phyloP scores from a whole-genome alignment of 2,797 vertebrate species.

The Dryobates pubescens region DNA sequence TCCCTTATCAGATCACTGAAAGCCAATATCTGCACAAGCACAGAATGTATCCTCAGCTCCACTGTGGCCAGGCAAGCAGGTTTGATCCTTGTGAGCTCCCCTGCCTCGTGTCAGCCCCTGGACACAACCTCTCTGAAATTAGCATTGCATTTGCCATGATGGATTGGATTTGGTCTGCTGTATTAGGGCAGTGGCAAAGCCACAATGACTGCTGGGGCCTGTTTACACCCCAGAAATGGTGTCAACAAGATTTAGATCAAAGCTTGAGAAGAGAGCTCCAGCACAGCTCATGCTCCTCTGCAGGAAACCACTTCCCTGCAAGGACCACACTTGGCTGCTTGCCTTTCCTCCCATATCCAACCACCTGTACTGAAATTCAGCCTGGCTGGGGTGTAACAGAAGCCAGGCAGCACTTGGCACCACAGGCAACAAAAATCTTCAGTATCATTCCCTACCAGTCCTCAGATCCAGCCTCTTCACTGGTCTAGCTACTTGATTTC shows the following conservation, averaged over 20 bases:
- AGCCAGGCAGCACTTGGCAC: neutral
- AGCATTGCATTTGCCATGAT: neutral
- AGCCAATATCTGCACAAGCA: neutral
- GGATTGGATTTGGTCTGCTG: neutral
- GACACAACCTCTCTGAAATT: neutral
- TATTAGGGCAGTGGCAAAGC: neutral
- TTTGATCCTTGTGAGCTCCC: neutral
- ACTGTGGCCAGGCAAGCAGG: neutral
- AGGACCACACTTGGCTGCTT: neutral
- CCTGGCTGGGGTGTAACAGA: neutral
- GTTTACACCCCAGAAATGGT: neutral
- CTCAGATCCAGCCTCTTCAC: neutral
- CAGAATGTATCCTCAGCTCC: rapidly evolving
- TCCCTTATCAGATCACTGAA: neutral
- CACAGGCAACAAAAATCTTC: neutral
- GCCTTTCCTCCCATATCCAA: neutral
- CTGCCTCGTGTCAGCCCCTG: neutral
- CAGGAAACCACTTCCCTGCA: neutral
- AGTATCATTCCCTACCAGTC: neutral
- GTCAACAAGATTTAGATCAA: neutral
- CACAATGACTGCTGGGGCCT: neutral
- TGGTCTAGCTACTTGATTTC: neutral
- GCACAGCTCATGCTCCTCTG: neutral
- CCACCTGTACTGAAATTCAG: neutral
- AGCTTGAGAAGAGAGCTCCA: neutral